A percentile compares a stretch with the other conserved stretches of the same genome.
phyloP scores from a whole-genome alignment of 2,113 vertebrate species.

The Carlito syrichta region DNA sequence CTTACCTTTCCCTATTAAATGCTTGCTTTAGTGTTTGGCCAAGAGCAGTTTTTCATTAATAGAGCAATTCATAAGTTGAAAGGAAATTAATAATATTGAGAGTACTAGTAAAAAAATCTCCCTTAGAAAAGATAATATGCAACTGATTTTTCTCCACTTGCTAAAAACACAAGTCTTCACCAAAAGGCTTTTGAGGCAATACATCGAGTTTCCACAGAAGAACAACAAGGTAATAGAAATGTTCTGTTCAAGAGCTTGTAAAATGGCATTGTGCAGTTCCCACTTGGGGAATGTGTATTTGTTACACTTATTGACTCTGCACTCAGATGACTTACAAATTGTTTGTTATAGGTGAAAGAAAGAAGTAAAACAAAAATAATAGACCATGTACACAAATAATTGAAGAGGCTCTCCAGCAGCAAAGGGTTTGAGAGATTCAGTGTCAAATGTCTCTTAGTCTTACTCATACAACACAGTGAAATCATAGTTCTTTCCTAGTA shows the following conservation, averaged over 20 bases:
- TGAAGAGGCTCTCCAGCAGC: background rate
- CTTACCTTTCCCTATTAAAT: background rate
- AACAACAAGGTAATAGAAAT: background rate
- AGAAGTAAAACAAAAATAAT: slow-evolving; percentile 6
- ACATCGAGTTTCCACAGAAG: background rate
- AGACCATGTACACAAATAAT: background rate
- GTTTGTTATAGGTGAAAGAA: background rate
- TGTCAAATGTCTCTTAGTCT: background rate
- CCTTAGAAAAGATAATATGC: background rate
- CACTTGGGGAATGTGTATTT: background rate
- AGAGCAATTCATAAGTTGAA: background rate
- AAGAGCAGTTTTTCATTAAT: slow-evolving; percentile 20
- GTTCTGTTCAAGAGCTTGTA: background rate
- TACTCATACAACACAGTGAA: background rate
- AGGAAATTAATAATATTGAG: background rate
- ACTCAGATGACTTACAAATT: background rate
- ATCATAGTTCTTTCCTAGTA: background rate
- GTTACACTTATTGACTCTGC: background rate
- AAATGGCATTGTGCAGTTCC: background rate
- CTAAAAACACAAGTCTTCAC: background rate
- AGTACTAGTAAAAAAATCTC: background rate
- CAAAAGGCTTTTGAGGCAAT: background rate
- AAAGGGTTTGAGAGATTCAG: background rate
- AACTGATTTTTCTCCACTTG: background rate
- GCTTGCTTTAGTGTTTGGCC: background rate